Percentiles rank a stretch among this genome's conserved stretches.
These are phyloP conservation scores for Eumerus sabulonum DNA, from an alignment of 2,888 invertebrate genomes.

Conservation along the genomic window DNA sequence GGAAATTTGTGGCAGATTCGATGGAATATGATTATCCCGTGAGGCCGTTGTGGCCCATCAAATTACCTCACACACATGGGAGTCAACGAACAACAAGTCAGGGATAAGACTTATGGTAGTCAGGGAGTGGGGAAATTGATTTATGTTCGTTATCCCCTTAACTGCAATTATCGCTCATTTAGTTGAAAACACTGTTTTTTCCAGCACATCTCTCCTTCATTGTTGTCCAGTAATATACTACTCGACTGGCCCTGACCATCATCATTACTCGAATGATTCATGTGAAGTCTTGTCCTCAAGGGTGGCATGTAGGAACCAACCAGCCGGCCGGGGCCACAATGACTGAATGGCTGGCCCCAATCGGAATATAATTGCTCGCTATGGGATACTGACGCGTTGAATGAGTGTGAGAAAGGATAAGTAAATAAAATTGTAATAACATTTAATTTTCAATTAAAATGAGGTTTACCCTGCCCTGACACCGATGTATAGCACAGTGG, in stretches of 20 bases:
- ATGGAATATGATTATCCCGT: constrained; percentile 31
- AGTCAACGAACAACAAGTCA: not conserved
- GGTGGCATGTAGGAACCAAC: constrained; percentile 27
- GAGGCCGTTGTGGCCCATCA: constrained; percentile 33
- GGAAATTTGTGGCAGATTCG: constrained; percentile 52
- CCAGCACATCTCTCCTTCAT: not conserved
- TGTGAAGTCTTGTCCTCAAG: constrained; percentile 36
- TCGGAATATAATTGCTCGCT: constrained; percentile 62
- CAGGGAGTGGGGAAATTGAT: constrained; percentile 18
- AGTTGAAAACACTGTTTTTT: constrained; percentile 14
- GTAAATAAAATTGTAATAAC: constrained; percentile 68
- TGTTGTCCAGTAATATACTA: not conserved
- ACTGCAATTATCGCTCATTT: constrained; percentile 45
- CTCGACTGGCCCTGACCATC: constrained; percentile 23
- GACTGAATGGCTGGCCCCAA: constrained; percentile 42
- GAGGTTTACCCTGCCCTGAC: constrained; percentile 60
- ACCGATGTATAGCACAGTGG: constrained; percentile 11
- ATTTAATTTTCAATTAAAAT: constrained; percentile 69
- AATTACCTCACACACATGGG: constrained; percentile 18
- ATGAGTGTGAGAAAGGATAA: constrained; percentile 24
- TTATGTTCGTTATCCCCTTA: constrained; percentile 49
- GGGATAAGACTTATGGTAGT: not conserved
- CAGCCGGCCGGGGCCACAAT: not conserved
- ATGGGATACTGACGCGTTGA: constrained; percentile 21
- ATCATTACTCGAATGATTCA: constrained; percentile 53